Evolutionary conservation across 2,888 invertebrate genomes (phyloP).

Genomic region (Tipula confusa): DNA sequence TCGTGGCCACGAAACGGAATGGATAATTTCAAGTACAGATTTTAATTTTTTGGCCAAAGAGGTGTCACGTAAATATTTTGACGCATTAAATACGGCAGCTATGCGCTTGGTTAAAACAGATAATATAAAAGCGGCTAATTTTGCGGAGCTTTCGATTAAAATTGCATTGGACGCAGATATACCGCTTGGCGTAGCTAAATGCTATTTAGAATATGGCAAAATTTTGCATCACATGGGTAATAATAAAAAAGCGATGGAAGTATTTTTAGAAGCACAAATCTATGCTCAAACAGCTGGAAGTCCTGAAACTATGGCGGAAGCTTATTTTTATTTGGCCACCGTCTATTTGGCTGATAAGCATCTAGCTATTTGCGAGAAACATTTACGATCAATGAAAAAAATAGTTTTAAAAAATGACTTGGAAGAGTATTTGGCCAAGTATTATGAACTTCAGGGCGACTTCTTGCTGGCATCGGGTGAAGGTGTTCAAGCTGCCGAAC

Average conservation of each 20-base stretch:
- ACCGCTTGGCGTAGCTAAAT: slow-evolving; percentile 26
- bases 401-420: slow-evolving; percentile 6
- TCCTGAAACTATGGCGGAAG: slow-evolving; percentile 30
- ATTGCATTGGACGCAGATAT: slow-evolving; percentile 32
- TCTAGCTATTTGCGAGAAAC: not conserved
- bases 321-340: slow-evolving; percentile 30
- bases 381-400: slow-evolving; percentile 29
- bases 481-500: slow-evolving; percentile 29
- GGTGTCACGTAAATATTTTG: not conserved
- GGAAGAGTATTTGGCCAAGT: slow-evolving; percentile 27
- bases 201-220: slow-evolving; percentile 32
- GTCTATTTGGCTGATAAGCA: not conserved
- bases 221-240: slow-evolving; percentile 29
- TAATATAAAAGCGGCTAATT: not conserved
- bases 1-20: not conserved
- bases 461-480: slow-evolving; percentile 26
- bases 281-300: slow-evolving; percentile 27
- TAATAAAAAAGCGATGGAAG: slow-evolving; percentile 29
- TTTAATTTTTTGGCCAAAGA: not conserved
- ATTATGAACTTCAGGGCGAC: not conserved
- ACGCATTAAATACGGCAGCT: not conserved
- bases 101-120: not conserved
- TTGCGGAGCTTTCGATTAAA: slow-evolving; percentile 31
- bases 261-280: slow-evolving; percentile 22
- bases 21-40: not conserved